Evolutionary conservation across 2,888 invertebrate species (phyloP), one percentile per base, ranked within the genome.

Genomic region (Leptogaster cylindrica): DNA sequence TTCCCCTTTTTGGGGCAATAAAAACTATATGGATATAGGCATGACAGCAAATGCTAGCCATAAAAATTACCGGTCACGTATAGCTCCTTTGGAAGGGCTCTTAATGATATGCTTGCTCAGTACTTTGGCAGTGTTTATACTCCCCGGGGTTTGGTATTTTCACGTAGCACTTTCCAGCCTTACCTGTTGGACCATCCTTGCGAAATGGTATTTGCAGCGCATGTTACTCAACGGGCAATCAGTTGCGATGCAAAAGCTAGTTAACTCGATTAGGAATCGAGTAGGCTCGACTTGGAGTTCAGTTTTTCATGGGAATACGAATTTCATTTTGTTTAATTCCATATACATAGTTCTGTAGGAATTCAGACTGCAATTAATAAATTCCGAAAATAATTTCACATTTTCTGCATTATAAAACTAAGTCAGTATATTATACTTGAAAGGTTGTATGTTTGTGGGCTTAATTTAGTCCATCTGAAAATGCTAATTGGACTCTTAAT

Each of bases 31-130:
- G n/a, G n/a, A n/a, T n/a, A n/a, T n/a, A n/a, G n/a, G n/a, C n/a
- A n/a, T 39, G 61, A 44, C 27, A 14, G 25, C 25, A 61, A 61
- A 61, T 61, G 41, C 41, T 61, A 10, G 27, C 28, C 27, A 44
- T 61, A 61, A 44, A 61, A 61, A 28, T 61, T 61, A 44, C 61
- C 41, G 44, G 61, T 61, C 61, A 61, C 61, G 61, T 61, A 61
- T 44, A 61, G 44, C 61, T 61, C 41, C 28, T 41, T 61, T 61
- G 44, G 28, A 44, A 39, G 14, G 44, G 36, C 44, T 44, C 61
- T 61, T 61, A 41, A 61, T 33, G 44, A 55, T 55, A 55, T 55
- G 55, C 55, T 55, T 55, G 36, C 36, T 55, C 55, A 36, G 55
- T 55, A 36, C 55, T 55, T 55, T 23, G 31, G 23, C 33, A 55